phyloP scores from a whole-genome alignment of 2,888 invertebrate species.

The Laothoe populi region DNA sequence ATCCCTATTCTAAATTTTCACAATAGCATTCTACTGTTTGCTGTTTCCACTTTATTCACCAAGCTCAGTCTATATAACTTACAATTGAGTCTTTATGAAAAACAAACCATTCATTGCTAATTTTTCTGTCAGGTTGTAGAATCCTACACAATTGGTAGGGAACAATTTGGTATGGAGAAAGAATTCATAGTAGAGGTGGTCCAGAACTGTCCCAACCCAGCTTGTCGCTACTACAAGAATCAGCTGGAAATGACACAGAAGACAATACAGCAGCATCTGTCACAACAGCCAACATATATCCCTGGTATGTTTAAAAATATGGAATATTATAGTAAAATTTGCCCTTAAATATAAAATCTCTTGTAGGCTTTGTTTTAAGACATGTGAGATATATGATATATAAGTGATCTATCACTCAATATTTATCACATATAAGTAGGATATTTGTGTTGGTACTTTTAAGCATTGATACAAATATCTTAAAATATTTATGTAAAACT shows the following conservation, averaged over 20 bases:
- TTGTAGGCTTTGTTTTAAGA: neutral
- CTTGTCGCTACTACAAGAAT: slow-evolving; percentile 94
- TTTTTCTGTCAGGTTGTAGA: slow-evolving; percentile 87
- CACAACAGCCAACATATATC: slow-evolving; percentile 83
- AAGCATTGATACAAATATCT: too few species aligned
- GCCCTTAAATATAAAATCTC: neutral
- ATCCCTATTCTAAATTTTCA: too few species aligned
- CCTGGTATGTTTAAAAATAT: slow-evolving; percentile 59
- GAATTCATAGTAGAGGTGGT: slow-evolving; percentile 95
- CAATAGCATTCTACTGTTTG: too few species aligned
- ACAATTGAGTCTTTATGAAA: neutral
- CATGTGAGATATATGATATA: too few species aligned
- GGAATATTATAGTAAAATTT: slow-evolving; percentile 43
- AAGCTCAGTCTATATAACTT: too few species aligned
- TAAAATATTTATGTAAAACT: too few species aligned
- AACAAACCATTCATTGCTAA: neutral
- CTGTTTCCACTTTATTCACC: too few species aligned
- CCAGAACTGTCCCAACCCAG: slow-evolving; percentile 94
- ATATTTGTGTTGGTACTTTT: too few species aligned
- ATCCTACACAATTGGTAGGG: slow-evolving; percentile 92
- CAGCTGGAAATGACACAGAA: slow-evolving; percentile 90
- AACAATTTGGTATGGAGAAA: slow-evolving; percentile 95
- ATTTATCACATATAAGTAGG: too few species aligned
- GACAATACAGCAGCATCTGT: slow-evolving; percentile 88
- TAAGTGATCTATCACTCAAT: too few species aligned